These are phyloP conservation scores for Actinia tenebrosa DNA, from an alignment of 64 coral and sea anemone genomes.

Conservation along the genomic window DNA sequence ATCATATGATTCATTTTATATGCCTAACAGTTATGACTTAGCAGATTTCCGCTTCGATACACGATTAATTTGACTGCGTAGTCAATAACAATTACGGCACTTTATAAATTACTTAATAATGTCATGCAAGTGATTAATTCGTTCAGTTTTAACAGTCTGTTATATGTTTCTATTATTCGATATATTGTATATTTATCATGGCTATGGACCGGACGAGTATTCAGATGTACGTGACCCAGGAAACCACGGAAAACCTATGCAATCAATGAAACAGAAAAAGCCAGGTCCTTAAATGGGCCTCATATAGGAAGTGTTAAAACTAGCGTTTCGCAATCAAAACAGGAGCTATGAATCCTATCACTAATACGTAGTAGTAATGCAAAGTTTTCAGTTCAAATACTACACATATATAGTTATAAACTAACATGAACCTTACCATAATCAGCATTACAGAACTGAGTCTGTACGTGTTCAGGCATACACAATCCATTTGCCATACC, in stretches of 20 bases:
- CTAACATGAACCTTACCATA: constrained; percentile 32
- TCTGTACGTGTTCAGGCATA: constrained; percentile 54
- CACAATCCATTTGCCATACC: constrained; percentile 24
- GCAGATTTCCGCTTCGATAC: neutral
- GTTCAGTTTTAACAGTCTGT: neutral
- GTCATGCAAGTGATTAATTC: neutral
- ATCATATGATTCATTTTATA: neutral
- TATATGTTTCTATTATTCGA: neutral
- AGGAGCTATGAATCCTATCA: neutral
- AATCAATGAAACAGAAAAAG: neutral
- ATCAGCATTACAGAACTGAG: constrained; percentile 52
- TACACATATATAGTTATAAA: too few relatives aligned
- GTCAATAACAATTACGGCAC: neutral
- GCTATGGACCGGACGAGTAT: neutral
- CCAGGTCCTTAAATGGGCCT: neutral
- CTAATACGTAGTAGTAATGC: neutral
- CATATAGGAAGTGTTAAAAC: neutral
- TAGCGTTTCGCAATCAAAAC: neutral
- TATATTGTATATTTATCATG: neutral
- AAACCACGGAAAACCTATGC: neutral
- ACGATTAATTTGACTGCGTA: neutral
- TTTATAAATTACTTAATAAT: neutral
- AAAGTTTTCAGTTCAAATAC: neutral
- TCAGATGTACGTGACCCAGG: neutral
- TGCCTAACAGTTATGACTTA: neutral